Base-by-base conservation (phyloP, 2,113 vertebrate genomes). In the Heterocephalus glaber region DNA sequence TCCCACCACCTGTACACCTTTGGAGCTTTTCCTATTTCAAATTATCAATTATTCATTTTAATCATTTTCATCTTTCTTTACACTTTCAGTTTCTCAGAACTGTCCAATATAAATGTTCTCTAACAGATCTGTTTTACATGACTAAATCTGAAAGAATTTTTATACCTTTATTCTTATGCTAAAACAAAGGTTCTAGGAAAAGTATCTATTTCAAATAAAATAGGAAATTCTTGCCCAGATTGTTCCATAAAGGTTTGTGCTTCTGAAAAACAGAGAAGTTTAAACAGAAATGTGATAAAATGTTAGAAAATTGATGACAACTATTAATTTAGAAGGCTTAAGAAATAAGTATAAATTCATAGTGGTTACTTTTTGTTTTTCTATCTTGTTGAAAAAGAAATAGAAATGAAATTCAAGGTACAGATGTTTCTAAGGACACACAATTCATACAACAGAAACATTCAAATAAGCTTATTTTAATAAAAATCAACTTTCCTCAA, bases 141-240 rank as follows among this genome's bases (percentile, higher is more conserved):
- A 94, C 79, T 90, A 92, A 86, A 87, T 84, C 76, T 87, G 81
- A 82, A 86, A 85, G 58, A 58, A 60, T 65, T 72, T 92, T 83
- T 16, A 77, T 61, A 47, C 30, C 35, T 90, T 97, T 94, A 70
- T 30, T 74, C 38, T 86, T 76, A 47, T 13, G 76, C 89, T 89
- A 95, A 94, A 91, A 95, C 61, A 74, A 92, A 82, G 65, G 26
- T 84, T 20, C 41, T 86, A 95, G 72, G n/a, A 81, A 60, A 91
- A 88, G 77, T 95, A 96, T 91, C 90, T n/a, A 68, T 95, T 96
- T 95, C 96, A 96, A 95, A 97, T 90, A 56, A 44, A 47, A 94
- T 77, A 38, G 63, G 89, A 90, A 90, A 77, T 89, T 30, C 58
- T 44, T 63, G 38, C 56, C 22, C 56, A 94, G 26, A 56, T 84